Conservation (phyloP, 2,797 vertebrate species). For the Hirundo rustica region DNA sequence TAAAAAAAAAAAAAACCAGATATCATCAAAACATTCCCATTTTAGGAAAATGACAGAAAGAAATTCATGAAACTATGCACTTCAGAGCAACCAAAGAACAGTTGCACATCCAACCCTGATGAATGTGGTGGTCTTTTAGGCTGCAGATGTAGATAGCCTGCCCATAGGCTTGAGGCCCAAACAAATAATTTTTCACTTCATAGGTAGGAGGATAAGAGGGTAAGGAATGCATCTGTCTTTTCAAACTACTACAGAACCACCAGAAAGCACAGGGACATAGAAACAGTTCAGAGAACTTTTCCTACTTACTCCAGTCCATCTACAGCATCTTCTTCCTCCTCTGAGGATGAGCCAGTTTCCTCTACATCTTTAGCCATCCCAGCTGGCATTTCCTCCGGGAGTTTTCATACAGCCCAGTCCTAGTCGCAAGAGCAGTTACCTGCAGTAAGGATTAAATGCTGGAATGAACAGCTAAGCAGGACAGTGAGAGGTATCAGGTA, state of each 20-base stretch:
- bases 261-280: not conserved
- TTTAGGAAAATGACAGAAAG: not conserved
- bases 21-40: not conserved
- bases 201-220: accelerated
- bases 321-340: conserved; percentile 64
- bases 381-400: conserved; percentile 82
- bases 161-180: not conserved
- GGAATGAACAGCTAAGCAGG: not conserved
- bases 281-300: not conserved
- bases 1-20: not conserved
- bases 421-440: conserved; percentile 54
- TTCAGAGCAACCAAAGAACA: not conserved
- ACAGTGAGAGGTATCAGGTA: not conserved
- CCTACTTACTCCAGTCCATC: conserved; percentile 73
- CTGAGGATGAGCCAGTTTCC: conserved; percentile 80
- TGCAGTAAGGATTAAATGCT: not conserved
- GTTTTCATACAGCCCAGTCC: conserved; percentile 69
- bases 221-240: not conserved
- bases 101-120: not conserved
- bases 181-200: not conserved
- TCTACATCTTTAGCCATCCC: conserved; percentile 84
- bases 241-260: not conserved
- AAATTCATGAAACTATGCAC: not conserved
- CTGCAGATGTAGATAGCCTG: not conserved
- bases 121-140: not conserved